Base-by-base conservation (phyloP, 2,888 invertebrate species). In the Falcaria lacertinaria region DNA sequence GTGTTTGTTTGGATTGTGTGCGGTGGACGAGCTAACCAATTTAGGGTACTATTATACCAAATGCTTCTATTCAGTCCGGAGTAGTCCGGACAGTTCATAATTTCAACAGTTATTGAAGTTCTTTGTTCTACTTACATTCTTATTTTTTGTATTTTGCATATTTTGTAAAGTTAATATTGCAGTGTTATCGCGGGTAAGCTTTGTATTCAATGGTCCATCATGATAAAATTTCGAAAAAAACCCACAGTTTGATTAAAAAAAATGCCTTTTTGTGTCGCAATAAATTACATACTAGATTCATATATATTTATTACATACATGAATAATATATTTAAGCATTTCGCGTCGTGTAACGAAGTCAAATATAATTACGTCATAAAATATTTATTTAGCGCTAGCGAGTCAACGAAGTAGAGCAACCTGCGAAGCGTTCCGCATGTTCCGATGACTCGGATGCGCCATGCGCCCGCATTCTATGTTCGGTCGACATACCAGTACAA, bases 1-100 rank as follows among this genome's bases (percentile, higher is more conserved):
- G 72, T 77, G 75, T 83, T 86, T 88, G 82, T 87, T 86, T 83
- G 79, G 74, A 72, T 77, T 80, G 87, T 86, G 74, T 83, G 83
- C 79, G 80, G 81, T 73, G 69, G 70, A 75, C 76, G 78, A 71
- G 74, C 73, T 74, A 56, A 63, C 76, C 79, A 74, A 79, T 80
- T 80, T 79, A 73, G 82, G 77, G 75, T 71, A 78, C 74, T 63
- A 72, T 74, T 74, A 36, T 22, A 74, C 67, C 64, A 57, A 72
- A 64, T 63, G 62, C 54, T 57, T 60, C 71, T 78, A 81, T 83
- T 80, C 71, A 79, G 61, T 55, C 49, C 54, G 47, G 50, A 41
- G 79, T 70, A 79, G 61, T 55, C 49, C 54, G 47, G 50, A 41
- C 47, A 14, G 14, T 22, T 25, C 25, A 37, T 37, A 14, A 39